Conservation (phyloP, 2,888 invertebrate species). For the Nowickia ferox region DNA sequence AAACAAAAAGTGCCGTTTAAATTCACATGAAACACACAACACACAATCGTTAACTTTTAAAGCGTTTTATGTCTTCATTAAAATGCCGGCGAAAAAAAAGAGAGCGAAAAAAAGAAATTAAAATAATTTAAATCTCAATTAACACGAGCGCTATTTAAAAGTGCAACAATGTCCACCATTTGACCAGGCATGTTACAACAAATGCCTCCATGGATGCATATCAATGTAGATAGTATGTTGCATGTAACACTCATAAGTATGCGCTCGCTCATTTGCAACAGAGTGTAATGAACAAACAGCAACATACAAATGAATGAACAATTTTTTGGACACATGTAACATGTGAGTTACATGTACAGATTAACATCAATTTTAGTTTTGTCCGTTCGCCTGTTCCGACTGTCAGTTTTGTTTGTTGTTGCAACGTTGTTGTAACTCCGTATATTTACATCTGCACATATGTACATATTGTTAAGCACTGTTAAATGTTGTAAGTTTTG, state of each 20-base stretch:
- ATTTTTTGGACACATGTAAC: slow-evolving; percentile 67
- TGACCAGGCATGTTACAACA: slow-evolving; percentile 46
- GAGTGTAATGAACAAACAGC: slow-evolving; percentile 41
- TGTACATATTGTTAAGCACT: slow-evolving; percentile 33
- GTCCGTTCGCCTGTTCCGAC: slow-evolving; percentile 27
- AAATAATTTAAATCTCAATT: slow-evolving; percentile 63
- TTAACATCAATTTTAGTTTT: slow-evolving; percentile 68
- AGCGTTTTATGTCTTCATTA: slow-evolving; percentile 17
- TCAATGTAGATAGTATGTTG: slow-evolving; percentile 16
- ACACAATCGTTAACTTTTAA: neutral
- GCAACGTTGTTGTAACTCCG: slow-evolving; percentile 14
- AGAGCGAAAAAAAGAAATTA: slow-evolving; percentile 26
- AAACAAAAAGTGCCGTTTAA: neutral
- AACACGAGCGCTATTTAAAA: slow-evolving; percentile 49
- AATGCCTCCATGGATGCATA: slow-evolving; percentile 45
- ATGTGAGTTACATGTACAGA: slow-evolving; percentile 68
- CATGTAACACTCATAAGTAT: slow-evolving; percentile 19
- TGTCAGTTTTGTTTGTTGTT: slow-evolving; percentile 48
- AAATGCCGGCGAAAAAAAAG: slow-evolving; percentile 5
- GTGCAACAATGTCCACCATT: slow-evolving; percentile 52
- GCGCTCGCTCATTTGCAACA: slow-evolving; percentile 22
- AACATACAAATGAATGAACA: slow-evolving; percentile 62
- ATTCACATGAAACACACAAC: slow-evolving; percentile 19
- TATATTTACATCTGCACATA: too few relatives aligned
- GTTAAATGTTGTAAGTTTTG: slow-evolving; percentile 41